Conservation (phyloP, 2,797 vertebrate genomes). For the Morelia viridis region DNA sequence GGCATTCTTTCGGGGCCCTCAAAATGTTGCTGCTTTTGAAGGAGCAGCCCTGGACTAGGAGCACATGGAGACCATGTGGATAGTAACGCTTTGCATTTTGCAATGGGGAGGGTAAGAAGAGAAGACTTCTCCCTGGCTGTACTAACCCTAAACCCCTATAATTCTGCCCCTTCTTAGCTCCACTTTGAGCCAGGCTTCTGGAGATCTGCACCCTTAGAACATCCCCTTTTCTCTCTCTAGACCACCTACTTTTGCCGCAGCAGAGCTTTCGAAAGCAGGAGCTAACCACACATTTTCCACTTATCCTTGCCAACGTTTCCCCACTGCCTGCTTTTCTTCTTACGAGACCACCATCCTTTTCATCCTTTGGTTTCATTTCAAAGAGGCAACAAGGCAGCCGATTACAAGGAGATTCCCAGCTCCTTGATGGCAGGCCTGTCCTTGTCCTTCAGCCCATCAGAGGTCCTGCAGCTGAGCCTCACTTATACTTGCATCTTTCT, state of each 20-base stretch:
- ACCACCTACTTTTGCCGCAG: neutral
- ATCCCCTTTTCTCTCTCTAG: neutral
- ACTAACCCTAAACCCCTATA: neutral
- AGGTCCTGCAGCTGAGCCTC: slow-evolving; percentile 36
- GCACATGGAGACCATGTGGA: neutral
- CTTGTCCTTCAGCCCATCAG: neutral
- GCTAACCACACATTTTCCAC: neutral
- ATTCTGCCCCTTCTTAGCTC: neutral
- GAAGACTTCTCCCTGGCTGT: neutral
- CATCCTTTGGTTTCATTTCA: slow-evolving; percentile 28
- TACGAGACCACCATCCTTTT: slow-evolving; percentile 25
- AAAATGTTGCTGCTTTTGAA: too few species aligned
- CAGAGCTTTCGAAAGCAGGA: neutral
- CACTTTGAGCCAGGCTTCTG: neutral
- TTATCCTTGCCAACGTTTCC: neutral
- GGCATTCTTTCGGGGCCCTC: too few species aligned
- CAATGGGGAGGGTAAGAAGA: neutral
- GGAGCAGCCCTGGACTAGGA: too few species aligned
- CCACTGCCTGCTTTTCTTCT: slow-evolving; percentile 11
- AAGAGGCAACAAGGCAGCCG: slow-evolving; percentile 38
- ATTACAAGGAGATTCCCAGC: slow-evolving; percentile 32
- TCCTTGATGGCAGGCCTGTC: neutral
- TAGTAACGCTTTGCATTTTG: neutral
- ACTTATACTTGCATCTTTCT: neutral
- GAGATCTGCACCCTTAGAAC: neutral